phyloP scores from a whole-genome alignment of 2,888 invertebrate genomes.

The Parnassius smintheus region DNA sequence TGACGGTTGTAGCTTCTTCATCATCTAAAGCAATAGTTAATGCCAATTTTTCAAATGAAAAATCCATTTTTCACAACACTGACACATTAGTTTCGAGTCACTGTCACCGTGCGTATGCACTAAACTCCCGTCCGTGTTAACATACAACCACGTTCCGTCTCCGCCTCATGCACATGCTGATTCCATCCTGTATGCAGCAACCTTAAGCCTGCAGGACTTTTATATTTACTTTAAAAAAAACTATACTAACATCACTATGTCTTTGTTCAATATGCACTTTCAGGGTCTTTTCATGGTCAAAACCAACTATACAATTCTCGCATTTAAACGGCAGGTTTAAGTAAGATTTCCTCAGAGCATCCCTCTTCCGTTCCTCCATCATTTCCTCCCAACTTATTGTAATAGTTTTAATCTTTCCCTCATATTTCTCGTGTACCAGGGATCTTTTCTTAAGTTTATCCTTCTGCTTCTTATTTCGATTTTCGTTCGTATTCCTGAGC shows the following conservation, averaged over 20 bases:
- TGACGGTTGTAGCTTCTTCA: too few species aligned
- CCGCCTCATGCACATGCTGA: too few species aligned
- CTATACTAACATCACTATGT: constrained; percentile 49
- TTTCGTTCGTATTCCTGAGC: constrained; percentile 16
- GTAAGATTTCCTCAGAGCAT: constrained; percentile 46
- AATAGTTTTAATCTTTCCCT: constrained; percentile 51
- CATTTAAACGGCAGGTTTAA: constrained; percentile 59
- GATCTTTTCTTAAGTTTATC: constrained; percentile 7
- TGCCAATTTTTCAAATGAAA: too few species aligned
- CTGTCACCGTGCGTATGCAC: too few species aligned
- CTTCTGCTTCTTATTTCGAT: constrained; percentile 14
- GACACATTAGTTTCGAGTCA: too few species aligned
- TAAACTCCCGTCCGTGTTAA: too few species aligned
- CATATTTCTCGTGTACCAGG: constrained; percentile 37
- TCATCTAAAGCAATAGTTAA: too few species aligned
- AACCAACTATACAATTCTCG: constrained; percentile 56
- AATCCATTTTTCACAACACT: too few species aligned
- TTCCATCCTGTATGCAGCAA: too few species aligned
- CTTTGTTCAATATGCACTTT: constrained; percentile 53
- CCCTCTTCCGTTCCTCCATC: constrained; percentile 46
- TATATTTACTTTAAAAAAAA: neutral
- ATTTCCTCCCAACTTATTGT: constrained; percentile 47
- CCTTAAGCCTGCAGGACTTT: too few species aligned
- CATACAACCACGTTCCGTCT: too few species aligned
- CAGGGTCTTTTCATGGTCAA: constrained; percentile 57